A percentile compares a stretch with the other conserved stretches of the same genome.
These are phyloP conservation scores for Craseonycteris thonglongyai DNA, from an alignment of 2,113 vertebrate genomes.

Conservation along the genomic window DNA sequence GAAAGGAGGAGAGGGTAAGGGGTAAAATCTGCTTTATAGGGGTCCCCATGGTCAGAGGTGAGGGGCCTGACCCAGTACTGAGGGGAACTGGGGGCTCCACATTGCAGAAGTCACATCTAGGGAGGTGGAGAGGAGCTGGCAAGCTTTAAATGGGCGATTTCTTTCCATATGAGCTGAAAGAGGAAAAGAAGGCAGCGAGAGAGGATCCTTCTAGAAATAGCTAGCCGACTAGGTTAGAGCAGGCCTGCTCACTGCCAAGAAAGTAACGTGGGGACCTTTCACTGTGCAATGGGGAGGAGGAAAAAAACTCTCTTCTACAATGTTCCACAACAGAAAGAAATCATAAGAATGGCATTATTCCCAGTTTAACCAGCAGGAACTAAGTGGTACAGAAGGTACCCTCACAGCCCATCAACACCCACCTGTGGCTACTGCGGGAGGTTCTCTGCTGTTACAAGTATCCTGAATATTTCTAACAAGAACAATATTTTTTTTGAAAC, in stretches of 20 bases:
- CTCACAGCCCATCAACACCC: neutral
- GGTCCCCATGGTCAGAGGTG: accelerated
- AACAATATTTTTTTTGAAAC: conserved; percentile 49
- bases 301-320: neutral
- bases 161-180: neutral
- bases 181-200: neutral
- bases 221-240: neutral
- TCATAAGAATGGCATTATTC: neutral
- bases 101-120: accelerated
- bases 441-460: neutral
- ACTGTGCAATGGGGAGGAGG: neutral
- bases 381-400: neutral
- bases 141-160: neutral
- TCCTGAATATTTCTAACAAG: conserved; percentile 22
- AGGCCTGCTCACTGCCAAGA: neutral
- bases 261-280: neutral
- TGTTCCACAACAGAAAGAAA: neutral
- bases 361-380: neutral
- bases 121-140: accelerated
- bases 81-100: accelerated
- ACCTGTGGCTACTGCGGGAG: neutral
- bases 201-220: neutral
- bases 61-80: accelerated
- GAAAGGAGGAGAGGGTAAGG: neutral
- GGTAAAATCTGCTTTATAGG: neutral